These are phyloP conservation scores for Polydrusus tereticollis DNA, from an alignment of 2,888 invertebrate species.

Conservation along the genomic window DNA sequence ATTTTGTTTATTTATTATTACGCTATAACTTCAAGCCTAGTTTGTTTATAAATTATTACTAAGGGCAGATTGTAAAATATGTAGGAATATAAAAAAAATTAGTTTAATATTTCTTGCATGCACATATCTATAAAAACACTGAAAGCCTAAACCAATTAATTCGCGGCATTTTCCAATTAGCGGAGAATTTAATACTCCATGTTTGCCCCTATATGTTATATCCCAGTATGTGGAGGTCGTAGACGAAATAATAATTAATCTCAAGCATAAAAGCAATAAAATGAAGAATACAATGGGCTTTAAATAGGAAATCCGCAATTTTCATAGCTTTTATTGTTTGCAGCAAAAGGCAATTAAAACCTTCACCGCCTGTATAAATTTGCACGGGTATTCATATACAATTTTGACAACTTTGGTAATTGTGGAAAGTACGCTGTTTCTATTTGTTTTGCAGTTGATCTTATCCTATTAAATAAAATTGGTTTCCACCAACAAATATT, in stretches of 20 bases:
- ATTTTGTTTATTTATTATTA: no score
- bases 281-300: slow-evolving; percentile 9
- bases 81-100: no score
- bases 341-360: background rate
- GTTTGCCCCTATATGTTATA: background rate
- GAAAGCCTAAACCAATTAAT: background rate
- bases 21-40: no score
- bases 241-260: slow-evolving; percentile 7
- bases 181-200: background rate
- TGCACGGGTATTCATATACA: background rate
- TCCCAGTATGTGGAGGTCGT: background rate
- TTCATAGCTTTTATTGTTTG: background rate
- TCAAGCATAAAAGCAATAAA: slow-evolving; percentile 1
- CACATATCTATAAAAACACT: no score
- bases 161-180: background rate
- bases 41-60: no score
- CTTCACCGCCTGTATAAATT: background rate
- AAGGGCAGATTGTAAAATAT: no score
- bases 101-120: no score
- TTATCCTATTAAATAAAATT: no score
- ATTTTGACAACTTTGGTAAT: background rate
- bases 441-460: background rate
- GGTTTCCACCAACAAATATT: no score
- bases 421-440: background rate
- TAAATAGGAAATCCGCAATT: slow-evolving; percentile 7